Percentiles rank a stretch among this genome's conserved stretches.
These are phyloP conservation scores for Corythornis cristatus DNA, from an alignment of 2,113 vertebrate species.

Conservation along the genomic window DNA sequence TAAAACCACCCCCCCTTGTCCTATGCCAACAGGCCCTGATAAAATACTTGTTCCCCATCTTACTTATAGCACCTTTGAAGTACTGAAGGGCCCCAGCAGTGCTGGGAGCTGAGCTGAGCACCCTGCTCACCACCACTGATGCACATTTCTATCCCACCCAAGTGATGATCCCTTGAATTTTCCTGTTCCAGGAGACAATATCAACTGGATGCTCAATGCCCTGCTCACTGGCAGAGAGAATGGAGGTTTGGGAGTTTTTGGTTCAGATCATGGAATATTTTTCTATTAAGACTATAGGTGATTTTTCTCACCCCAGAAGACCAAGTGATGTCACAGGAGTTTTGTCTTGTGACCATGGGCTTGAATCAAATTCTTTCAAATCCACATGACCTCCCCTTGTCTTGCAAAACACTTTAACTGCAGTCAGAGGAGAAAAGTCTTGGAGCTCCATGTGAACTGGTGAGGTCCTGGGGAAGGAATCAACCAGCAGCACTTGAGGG, in stretches of 20 bases:
- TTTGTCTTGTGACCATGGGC: background rate
- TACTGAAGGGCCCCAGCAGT: background rate
- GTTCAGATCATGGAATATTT: background rate
- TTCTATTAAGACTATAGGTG: rapidly evolving
- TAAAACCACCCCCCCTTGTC: background rate
- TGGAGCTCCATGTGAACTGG: rapidly evolving
- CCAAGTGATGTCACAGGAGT: background rate
- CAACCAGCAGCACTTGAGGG: background rate
- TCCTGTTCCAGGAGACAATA: background rate
- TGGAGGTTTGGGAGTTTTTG: background rate
- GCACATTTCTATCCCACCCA: background rate
- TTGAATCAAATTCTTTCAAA: background rate
- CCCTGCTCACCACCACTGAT: background rate
- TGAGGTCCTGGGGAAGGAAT: background rate
- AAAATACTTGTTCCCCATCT: background rate
- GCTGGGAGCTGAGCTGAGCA: background rate
- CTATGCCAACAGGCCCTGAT: background rate
- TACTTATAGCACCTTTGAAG: too few species aligned
- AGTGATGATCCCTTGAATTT: background rate
- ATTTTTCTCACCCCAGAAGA: background rate
- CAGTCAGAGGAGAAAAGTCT: background rate
- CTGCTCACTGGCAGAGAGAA: background rate
- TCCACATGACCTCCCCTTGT: background rate
- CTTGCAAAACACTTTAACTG: background rate
- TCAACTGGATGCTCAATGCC: background rate